A percentile compares a stretch with the other conserved stretches of the same genome.
phyloP scores from a whole-genome alignment of 2,113 vertebrate genomes.

The Hyperopisus bebe region DNA sequence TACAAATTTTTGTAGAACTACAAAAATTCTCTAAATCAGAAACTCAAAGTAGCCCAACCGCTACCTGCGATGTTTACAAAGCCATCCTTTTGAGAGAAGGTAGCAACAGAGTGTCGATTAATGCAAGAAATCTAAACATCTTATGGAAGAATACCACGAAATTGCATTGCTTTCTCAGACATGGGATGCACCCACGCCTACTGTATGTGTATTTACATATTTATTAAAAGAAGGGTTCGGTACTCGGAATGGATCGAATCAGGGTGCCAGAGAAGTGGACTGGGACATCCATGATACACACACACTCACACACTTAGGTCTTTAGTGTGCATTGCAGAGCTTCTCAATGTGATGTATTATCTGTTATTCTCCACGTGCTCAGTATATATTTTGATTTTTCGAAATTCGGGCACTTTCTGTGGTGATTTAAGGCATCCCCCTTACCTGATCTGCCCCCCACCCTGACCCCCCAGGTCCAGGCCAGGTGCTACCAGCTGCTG shows the following conservation, averaged over 20 bases:
- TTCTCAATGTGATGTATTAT: neutral
- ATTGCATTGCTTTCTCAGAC: neutral
- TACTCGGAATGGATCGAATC: neutral
- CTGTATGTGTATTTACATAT: neutral
- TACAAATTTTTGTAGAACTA: too few relatives aligned
- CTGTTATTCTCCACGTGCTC: neutral
- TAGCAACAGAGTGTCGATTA: neutral
- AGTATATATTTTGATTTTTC: neutral
- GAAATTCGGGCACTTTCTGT: neutral
- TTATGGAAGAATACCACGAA: neutral
- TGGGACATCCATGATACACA: neutral
- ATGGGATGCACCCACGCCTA: neutral
- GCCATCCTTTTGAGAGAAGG: neutral
- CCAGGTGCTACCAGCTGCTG: constrained; percentile 91
- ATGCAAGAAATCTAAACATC: neutral
- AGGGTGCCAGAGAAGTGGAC: too few relatives aligned
- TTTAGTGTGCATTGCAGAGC: neutral
- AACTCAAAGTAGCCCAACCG: neutral
- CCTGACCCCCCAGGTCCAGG: constrained; percentile 71
- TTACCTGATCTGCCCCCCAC: neutral
- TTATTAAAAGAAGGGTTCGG: neutral
- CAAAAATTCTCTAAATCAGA: neutral
- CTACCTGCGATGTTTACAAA: neutral
- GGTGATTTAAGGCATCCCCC: neutral
- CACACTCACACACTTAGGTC: neutral